Conservation (phyloP, 2,888 invertebrate genomes). For the Eupeodes luniger region DNA sequence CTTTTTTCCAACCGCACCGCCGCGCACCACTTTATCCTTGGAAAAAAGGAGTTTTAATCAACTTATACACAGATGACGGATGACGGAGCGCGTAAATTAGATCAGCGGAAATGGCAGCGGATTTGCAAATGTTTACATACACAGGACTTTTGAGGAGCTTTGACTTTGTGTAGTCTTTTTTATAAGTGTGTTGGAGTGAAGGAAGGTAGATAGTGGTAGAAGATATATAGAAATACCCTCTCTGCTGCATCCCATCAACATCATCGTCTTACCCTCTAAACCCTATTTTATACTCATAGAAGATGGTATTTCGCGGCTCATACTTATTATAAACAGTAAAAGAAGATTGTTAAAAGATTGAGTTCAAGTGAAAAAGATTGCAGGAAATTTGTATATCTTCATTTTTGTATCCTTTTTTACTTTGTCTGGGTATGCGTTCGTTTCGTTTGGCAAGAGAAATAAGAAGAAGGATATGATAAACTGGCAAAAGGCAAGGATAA, state of each 20-base stretch:
- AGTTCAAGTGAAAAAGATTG: slow-evolving; percentile 63
- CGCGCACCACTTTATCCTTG: neutral
- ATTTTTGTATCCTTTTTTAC: slow-evolving; percentile 15
- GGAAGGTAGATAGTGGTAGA: neutral
- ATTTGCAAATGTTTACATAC: slow-evolving; percentile 49
- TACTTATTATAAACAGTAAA: slow-evolving; percentile 53
- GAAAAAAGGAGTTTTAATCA: slow-evolving; percentile 66
- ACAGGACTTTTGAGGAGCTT: slow-evolving; percentile 27
- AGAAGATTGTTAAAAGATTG: slow-evolving; percentile 73
- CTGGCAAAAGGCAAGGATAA: slow-evolving; percentile 63
- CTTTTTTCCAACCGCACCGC: slow-evolving; percentile 9
- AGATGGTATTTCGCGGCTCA: slow-evolving; percentile 43
- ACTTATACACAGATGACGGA: slow-evolving; percentile 69
- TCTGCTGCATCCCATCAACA: neutral
- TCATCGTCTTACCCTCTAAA: neutral
- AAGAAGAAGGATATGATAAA: slow-evolving; percentile 34
- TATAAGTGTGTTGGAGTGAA: too few relatives aligned
- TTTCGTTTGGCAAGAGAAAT: neutral
- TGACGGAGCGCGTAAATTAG: slow-evolving; percentile 70
- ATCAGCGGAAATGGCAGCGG: slow-evolving; percentile 65
- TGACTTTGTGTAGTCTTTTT: slow-evolving; percentile 10
- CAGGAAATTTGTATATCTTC: slow-evolving; percentile 53
- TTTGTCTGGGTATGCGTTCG: slow-evolving; percentile 2
- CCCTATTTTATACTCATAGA: too few relatives aligned
- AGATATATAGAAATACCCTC: neutral